Evolutionary conservation across 2,113 vertebrate genomes (phyloP), one percentile per base, ranked within the genome.

Genomic region (Donacobius atricapilla): DNA sequence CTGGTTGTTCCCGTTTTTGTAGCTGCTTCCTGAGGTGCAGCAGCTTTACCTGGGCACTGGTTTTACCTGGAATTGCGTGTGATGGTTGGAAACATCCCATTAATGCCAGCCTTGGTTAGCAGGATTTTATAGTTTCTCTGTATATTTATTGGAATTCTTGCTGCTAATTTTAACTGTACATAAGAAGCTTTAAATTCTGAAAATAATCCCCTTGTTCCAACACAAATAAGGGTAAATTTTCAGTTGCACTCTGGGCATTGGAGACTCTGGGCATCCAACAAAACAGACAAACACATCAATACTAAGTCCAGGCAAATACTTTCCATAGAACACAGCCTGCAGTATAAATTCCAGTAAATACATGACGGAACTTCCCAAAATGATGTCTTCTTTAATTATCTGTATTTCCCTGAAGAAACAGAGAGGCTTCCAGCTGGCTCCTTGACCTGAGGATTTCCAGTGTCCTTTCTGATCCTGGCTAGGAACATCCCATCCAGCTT

Each of bases 261-360:
- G 63, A 53, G 58, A 5, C 45, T 86, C 63, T 69, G 22, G 56
- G 17, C 28, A 10, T 40, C 33, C 45, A 68, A 28, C 47, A 80
- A 27, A 86, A 39, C 23, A 25, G 50, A 19, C 53, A 82, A 64
- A 73, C n/a, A 47, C 75, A 25, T 25, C 6, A 10, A 35, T 15
- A 4, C 88, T 10, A 17, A 83, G 54, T 66, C 77, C 11, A 63
- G 86, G 76, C 40, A 58, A 66, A 48, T 47, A 54, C 28, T 90
- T 96, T 93, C 93, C 86, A 1, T 11, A 15, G 37, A 71, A 6
- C 63, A 1, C 92, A 92, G 80, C 72, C 91, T 90, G 47, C 76
- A 50, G 54, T 50, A 7, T 23, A 8, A 70, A 65, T 95, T 94
- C 94, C 86, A 63, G 93, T 93, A 89, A 97, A 77, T n/a, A 42